Conservation (phyloP, 2,113 vertebrate species). For the Scolopax mira region DNA sequence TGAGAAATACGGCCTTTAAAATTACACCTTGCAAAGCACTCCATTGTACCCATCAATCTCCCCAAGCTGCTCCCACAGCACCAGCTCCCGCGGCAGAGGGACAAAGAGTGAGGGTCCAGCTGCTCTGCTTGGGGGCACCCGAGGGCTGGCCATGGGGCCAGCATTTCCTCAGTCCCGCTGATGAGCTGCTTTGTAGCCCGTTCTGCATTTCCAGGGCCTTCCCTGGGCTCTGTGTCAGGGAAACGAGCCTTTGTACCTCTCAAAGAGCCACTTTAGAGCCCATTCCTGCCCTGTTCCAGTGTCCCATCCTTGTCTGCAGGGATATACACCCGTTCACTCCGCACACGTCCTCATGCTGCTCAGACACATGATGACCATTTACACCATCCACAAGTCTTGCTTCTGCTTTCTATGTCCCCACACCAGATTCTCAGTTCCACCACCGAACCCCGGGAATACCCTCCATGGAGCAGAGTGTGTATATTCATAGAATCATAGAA, state of each 20-base stretch:
- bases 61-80: not conserved
- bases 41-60: constrained; percentile 57
- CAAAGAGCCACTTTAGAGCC: not conserved
- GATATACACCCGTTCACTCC: not conserved
- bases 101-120: not conserved
- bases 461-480: rapidly evolving
- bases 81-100: not conserved
- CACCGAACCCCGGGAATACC: not conserved
- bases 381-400: not conserved
- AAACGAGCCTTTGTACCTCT: not conserved
- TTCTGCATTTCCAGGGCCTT: not conserved
- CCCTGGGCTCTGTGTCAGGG: not conserved
- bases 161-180: not conserved
- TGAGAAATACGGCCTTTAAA: constrained; percentile 65
- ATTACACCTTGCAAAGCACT: constrained; percentile 67
- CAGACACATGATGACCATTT: not conserved
- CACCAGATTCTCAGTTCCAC: not conserved
- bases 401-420: not conserved
- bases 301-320: rapidly evolving
- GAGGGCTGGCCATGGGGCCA: not conserved
- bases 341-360: not conserved
- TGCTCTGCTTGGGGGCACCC: not conserved
- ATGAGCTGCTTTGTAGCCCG: not conserved
- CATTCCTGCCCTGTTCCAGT: not conserved
- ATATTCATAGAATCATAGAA: rapidly evolving